Evolutionary conservation across 2,888 invertebrate species (phyloP), one percentile per base, ranked within the genome.

Genomic region (Quadroppia sp.): DNA sequence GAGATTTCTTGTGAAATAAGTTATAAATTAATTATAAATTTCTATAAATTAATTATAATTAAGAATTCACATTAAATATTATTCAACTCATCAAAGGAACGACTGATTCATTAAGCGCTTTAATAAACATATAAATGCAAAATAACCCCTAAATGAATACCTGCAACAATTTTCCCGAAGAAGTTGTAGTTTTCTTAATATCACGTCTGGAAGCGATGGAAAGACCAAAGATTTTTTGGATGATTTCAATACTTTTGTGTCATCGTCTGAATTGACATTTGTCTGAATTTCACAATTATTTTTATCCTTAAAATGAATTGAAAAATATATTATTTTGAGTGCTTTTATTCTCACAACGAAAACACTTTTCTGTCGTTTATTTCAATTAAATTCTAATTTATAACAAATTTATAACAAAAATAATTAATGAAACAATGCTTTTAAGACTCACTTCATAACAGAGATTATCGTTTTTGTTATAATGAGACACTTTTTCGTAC

Each of bases 141-240:
- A n/a, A n/a, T n/a, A n/a, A n/a, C n/a, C n/a, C n/a, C n/a, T 53
- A 20, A 15, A n/a, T 48, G 64, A 71, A 75, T 74, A 77, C 77
- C 74, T 71, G 70, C 71, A 53, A 56, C 73, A 72, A 73, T 75
- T 77, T 48, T 77, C 76, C 61, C 77, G 74, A 50, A 77, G 74
- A 17, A 84, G 79, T n/a, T 83, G 84, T 79, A 85, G 79, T 79
- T 83, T 82, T 74, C 83, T 82, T 74, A 85, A 79, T 76, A 84
- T 82, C 11, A 82, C 80, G 78, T 84, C 83, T 4, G 84, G 83
- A 59, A 85, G 77, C 77, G 83, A 84, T 13, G 84, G 85, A 78
- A 84, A 85, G 1, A 59, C 7, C 2, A 30, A 28, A 25, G 56
- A 28, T 30, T 59, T 59, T 59, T 28, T 2, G 7, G 56, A 59